phyloP scores from a whole-genome alignment of 2,888 invertebrate genomes.

The Leptinotarsa tumamoca region DNA sequence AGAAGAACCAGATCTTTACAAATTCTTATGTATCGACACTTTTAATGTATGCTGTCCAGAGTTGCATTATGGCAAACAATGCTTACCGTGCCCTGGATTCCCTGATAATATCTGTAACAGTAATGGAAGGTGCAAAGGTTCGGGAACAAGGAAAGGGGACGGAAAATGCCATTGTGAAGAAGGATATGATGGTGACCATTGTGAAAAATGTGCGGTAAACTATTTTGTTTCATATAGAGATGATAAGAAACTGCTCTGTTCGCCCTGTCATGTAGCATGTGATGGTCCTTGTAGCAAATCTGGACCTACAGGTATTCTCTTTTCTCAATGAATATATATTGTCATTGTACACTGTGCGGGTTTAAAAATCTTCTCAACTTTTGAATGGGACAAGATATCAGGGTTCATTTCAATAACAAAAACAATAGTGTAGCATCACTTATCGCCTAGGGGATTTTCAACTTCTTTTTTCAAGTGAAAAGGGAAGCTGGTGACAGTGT shows the following conservation, averaged over 20 bases:
- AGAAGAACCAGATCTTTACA: constrained; percentile 70
- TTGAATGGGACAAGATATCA: no score
- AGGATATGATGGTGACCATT: constrained; percentile 84
- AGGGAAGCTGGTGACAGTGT: no score
- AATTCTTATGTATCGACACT: constrained; percentile 84
- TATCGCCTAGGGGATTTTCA: no score
- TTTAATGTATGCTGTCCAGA: constrained; percentile 86
- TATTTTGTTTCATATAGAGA: constrained; percentile 82
- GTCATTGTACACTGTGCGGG: background rate
- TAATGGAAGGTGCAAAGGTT: constrained; percentile 83
- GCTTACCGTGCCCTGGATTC: constrained; percentile 82
- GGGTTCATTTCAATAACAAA: no score
- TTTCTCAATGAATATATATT: background rate
- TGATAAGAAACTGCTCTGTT: constrained; percentile 79
- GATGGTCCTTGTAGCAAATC: constrained; percentile 80
- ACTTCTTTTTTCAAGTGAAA: no score
- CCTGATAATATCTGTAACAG: constrained; percentile 81
- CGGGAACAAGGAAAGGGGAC: constrained; percentile 92
- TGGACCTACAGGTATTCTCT: constrained; percentile 73
- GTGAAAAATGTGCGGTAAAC: constrained; percentile 81
- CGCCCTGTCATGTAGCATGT: constrained; percentile 84
- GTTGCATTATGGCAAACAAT: constrained; percentile 85
- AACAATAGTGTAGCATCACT: no score
- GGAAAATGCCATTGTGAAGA: constrained; percentile 89
- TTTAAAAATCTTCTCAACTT: no score